Percentiles rank a stretch among this genome's conserved stretches.
Evolutionary conservation across 2,797 vertebrate genomes (phyloP).

Genomic region (Carapus acus): DNA sequence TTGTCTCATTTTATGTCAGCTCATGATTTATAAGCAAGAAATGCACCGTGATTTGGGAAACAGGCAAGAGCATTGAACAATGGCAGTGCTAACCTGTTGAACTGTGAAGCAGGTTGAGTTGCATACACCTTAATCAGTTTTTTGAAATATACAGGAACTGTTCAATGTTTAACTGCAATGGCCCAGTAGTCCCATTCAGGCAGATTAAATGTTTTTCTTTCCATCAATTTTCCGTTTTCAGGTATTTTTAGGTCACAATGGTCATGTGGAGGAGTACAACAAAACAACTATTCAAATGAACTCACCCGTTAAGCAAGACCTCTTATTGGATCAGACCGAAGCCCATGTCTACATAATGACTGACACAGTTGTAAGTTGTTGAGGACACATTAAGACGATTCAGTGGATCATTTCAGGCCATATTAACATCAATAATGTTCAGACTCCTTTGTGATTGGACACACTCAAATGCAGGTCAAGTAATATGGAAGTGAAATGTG

Average conservation of each 20-base stretch:
- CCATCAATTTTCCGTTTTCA: too few species aligned
- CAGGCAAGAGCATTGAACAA: neutral
- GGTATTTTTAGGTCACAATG: constrained; percentile 80
- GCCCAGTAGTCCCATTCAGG: too few species aligned
- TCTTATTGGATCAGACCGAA: constrained; percentile 79
- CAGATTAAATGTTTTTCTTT: constrained; percentile 9
- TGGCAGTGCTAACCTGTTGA: too few species aligned
- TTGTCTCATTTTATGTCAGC: constrained; percentile 11
- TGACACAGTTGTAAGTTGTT: constrained; percentile 74
- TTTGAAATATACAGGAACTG: too few species aligned
- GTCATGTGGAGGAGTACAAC: constrained; percentile 72
- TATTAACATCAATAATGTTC: too few species aligned
- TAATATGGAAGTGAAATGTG: too few species aligned
- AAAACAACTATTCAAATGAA: constrained; percentile 76
- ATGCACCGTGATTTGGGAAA: constrained; percentile 5
- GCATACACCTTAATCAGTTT: too few species aligned
- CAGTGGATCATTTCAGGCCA: too few species aligned
- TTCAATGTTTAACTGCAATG: too few species aligned
- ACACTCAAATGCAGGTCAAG: too few species aligned
- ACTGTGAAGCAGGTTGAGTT: too few species aligned
- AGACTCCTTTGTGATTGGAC: too few species aligned
- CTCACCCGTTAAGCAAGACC: constrained; percentile 79
- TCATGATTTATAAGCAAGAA: constrained; percentile 10
- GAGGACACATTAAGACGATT: neutral
- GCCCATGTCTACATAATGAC: constrained; percentile 90